phyloP scores from a whole-genome alignment of 1,140 invertebrate species.

The Magallana gigas region DNA sequence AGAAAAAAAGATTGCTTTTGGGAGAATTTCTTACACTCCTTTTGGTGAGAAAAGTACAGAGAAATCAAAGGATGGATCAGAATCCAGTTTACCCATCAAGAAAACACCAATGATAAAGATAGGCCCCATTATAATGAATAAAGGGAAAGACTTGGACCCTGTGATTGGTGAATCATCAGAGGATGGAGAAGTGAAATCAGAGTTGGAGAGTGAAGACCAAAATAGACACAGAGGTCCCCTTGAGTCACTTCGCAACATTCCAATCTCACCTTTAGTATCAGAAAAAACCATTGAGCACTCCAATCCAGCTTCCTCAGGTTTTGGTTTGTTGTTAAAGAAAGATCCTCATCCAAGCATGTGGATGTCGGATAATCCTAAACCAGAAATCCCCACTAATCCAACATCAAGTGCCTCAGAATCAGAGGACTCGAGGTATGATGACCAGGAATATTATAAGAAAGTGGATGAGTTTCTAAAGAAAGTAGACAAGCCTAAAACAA shows the following conservation, averaged over 20 bases:
- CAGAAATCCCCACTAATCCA: neutral
- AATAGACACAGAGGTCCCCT: neutral
- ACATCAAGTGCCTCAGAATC: slow-evolving; percentile 21
- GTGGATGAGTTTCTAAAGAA: slow-evolving; percentile 44
- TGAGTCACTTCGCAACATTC: neutral
- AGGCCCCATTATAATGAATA: slow-evolving; percentile 25
- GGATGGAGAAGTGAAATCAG: slow-evolving; percentile 30
- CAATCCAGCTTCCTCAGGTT: neutral
- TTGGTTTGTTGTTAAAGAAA: slow-evolving; percentile 27
- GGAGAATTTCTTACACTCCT: slow-evolving; percentile 17
- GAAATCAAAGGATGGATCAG: slow-evolving; percentile 1
- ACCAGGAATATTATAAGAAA: slow-evolving; percentile 22
- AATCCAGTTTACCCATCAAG: neutral
- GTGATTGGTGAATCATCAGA: neutral
- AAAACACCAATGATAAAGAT: slow-evolving; percentile 41
- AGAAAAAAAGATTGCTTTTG: neutral
- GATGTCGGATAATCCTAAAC: neutral
- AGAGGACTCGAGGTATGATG: neutral
- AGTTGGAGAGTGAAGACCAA: neutral
- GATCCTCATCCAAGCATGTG: neutral
- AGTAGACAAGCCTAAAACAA: slow-evolving; percentile 42
- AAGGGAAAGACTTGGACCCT: slow-evolving; percentile 18
- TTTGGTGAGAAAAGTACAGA: neutral
- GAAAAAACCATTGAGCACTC: neutral
- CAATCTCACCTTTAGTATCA: neutral